A percentile compares a stretch with the other conserved stretches of the same genome.
phyloP scores from a whole-genome alignment of 1,140 invertebrate species.

The Drosophila ironensis region DNA sequence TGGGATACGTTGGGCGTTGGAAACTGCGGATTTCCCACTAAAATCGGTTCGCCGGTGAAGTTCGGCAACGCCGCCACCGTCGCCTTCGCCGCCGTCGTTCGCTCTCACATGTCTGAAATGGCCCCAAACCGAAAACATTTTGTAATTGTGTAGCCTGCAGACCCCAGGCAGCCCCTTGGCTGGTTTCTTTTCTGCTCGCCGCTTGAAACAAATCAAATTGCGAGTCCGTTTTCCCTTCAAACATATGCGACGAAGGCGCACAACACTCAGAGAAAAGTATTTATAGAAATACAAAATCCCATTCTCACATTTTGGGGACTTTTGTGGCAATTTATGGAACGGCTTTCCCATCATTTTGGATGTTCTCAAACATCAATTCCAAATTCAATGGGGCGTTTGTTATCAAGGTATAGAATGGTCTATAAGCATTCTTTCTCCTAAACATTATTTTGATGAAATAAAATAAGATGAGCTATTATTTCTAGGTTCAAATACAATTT shows the following conservation, averaged over 20 bases:
- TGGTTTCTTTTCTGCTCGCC: slow-evolving; percentile 11
- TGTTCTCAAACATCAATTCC: too few species aligned
- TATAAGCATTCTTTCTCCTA: neutral
- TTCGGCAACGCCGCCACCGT: slow-evolving; percentile 55
- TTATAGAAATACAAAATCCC: neutral
- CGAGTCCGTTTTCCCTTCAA: slow-evolving; percentile 35
- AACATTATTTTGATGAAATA: too few species aligned
- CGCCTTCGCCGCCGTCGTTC: too few species aligned
- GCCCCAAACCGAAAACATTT: slow-evolving; percentile 33
- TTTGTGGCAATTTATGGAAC: too few species aligned
- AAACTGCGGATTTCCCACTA: slow-evolving; percentile 23
- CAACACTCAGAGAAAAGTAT: slow-evolving; percentile 1
- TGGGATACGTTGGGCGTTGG: neutral
- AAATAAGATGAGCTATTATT: too few species aligned
- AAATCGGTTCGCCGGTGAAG: slow-evolving; percentile 53
- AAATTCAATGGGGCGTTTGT: too few species aligned
- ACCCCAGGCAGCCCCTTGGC: neutral
- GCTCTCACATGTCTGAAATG: slow-evolving; percentile 14
- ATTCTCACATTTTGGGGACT: too few species aligned
- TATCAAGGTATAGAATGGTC: neutral
- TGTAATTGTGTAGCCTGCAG: slow-evolving; percentile 41
- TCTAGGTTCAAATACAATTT: too few species aligned
- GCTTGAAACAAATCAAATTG: slow-evolving; percentile 73
- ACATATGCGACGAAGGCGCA: slow-evolving; percentile 12
- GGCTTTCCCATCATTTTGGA: too few species aligned